Evolutionary conservation across 1,140 invertebrate species (phyloP).

Genomic region (Liolophura sinensis): DNA sequence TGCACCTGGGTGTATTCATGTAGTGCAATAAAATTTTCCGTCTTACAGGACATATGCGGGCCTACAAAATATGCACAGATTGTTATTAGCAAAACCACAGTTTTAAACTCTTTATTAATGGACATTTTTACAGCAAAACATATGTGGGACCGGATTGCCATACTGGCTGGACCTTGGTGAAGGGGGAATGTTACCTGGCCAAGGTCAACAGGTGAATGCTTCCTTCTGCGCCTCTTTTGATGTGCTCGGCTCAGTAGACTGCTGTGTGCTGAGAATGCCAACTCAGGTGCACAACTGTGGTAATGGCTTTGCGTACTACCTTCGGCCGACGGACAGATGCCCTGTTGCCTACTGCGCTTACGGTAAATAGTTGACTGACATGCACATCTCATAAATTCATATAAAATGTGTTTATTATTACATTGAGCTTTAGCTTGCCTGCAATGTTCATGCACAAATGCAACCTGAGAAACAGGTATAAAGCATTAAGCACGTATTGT

Average conservation of each 20-base stretch:
- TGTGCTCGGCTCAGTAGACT: conserved; percentile 27
- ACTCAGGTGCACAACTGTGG: conserved; percentile 18
- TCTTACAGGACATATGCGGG: too few species aligned
- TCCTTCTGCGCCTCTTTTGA: conserved; percentile 24
- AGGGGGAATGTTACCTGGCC: conserved; percentile 5
- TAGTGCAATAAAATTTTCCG: too few species aligned
- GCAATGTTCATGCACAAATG: too few species aligned
- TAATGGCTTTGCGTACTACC: conserved; percentile 19
- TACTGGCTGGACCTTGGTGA: conserved; percentile 14
- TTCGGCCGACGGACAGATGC: conserved; percentile 20
- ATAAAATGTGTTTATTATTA: too few species aligned
- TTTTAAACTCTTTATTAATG: too few species aligned
- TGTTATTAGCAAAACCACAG: too few species aligned
- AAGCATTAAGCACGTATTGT: too few species aligned
- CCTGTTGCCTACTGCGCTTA: conserved; percentile 26
- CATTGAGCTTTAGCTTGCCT: too few species aligned
- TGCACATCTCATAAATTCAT: background rate
- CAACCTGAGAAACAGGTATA: too few species aligned
- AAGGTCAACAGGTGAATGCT: conserved; percentile 9
- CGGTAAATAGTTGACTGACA: conserved; percentile 13
- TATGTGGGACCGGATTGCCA: conserved; percentile 21
- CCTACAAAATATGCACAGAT: too few species aligned
- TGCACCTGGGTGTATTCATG: too few species aligned
- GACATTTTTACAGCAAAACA: conserved; percentile 16
- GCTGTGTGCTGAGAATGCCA: conserved; percentile 26